Conservation (phyloP, 2,113 vertebrate genomes). For the Eulacestoma nigropectus region DNA sequence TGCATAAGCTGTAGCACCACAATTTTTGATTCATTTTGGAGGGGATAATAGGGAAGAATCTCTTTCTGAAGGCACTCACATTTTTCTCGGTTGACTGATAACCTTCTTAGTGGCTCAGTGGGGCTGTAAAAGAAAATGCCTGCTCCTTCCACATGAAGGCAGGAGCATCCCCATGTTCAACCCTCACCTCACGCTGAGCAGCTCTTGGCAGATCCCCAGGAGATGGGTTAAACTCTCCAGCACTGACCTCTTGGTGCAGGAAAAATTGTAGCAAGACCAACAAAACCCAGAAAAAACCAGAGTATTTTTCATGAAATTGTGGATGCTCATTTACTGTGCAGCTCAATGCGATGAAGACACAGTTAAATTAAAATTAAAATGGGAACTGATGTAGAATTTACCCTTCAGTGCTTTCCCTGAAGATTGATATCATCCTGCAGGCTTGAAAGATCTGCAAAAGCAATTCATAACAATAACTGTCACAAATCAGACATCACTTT, state of each 20-base stretch:
- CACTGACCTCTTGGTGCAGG: not conserved
- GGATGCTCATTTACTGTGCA: not conserved
- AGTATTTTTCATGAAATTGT: not conserved
- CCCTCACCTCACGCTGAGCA: accelerated
- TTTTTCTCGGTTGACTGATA: not conserved
- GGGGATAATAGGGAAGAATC: not conserved
- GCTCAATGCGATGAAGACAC: not conserved
- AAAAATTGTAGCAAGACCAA: not conserved
- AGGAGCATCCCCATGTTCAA: not conserved
- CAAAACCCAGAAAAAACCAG: accelerated
- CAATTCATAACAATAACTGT: not conserved
- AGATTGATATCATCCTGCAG: not conserved
- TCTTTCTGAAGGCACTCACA: not conserved
- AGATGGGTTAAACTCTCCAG: not conserved
- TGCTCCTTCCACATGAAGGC: not conserved
- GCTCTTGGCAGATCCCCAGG: too few relatives aligned
- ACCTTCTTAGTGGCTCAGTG: too few relatives aligned
- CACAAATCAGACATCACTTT: not conserved
- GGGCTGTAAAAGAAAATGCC: not conserved
- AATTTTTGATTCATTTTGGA: not conserved
- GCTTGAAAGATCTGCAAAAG: not conserved
- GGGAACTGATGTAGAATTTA: not conserved
- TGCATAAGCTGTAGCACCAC: not conserved
- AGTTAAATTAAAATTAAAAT: not conserved
- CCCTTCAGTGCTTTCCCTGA: not conserved